Evolutionary conservation across 1,140 invertebrate species (phyloP).

Genomic region (Aethina tumida): DNA sequence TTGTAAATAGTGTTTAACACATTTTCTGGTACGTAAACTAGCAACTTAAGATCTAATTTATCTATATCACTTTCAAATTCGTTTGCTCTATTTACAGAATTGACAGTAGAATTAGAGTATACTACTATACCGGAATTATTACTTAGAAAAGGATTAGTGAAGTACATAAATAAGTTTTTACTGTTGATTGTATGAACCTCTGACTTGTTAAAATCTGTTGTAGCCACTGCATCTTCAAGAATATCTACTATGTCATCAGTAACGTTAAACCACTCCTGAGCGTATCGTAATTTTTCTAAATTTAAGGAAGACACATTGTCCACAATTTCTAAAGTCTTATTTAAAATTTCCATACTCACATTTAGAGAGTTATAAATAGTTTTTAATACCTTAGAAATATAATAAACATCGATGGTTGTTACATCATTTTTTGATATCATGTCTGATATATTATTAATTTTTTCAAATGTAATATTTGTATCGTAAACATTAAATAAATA

Average conservation of each 20-base stretch:
- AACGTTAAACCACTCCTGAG: constrained; percentile 16
- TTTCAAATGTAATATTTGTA: constrained; percentile 2
- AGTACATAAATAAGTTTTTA: constrained; percentile 38
- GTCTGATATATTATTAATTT: constrained; percentile 1
- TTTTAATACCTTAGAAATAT: too few relatives aligned
- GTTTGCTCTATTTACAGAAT: constrained; percentile 36
- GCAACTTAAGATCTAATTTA: constrained; percentile 43
- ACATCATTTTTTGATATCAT: background rate
- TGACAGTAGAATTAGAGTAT: constrained; percentile 28
- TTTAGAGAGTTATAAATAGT: too few relatives aligned
- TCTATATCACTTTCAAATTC: constrained; percentile 34
- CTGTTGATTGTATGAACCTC: constrained; percentile 14
- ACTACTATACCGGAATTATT: constrained; percentile 49
- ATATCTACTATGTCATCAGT: constrained; percentile 16
- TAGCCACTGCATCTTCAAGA: constrained; percentile 1
- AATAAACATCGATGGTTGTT: constrained; percentile 1
- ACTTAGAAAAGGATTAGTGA: constrained; percentile 40
- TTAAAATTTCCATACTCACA: too few relatives aligned
- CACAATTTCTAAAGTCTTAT: too few relatives aligned
- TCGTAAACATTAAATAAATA: background rate
- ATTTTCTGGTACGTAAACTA: constrained; percentile 40
- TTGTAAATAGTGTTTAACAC: constrained; percentile 12
- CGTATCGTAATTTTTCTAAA: constrained; percentile 9
- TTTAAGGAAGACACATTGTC: constrained; percentile 5
- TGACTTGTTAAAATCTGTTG: background rate